Evolutionary conservation across 2,888 invertebrate genomes (phyloP), one percentile per base, ranked within the genome.

Genomic region (Sinodicranocentrus sp.): DNA sequence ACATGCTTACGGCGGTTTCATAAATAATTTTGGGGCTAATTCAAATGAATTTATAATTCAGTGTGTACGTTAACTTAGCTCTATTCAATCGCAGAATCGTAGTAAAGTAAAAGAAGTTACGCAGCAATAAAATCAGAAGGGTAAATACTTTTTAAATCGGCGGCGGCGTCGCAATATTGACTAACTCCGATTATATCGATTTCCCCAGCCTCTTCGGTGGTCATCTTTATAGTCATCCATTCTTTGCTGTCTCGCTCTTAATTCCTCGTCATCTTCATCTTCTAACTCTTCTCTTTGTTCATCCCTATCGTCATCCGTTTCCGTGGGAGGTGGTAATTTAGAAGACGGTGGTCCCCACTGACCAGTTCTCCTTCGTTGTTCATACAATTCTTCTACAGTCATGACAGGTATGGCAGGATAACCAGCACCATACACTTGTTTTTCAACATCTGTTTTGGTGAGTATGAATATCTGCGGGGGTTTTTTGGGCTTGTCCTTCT

Each of bases 321-420:
- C 78, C n/a, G 39, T 52, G 1, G 39, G 33, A 15, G 78, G 59
- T 10, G 83, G 82, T 52, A 78, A 82, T 0, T 77, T 70, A 2
- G 88, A 82, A 67, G 88, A 88, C n/a, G 89, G 87, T 61, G 89
- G 88, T 2, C 82, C 84, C 92, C 89, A 94, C 92, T 94, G 92
- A 89, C 96, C 96, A 54, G 95, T 95, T 76, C 92, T 91, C 0
- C 95, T 94, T 84, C 96, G 93, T 90, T 97, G 94, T 79, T 98
- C 95, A 90, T 97, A 98, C 92, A 98, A 98, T 91, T 99, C 98
- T 89, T 97, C 95, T 0, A 99, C 96, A 0, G 98, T 97, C 93
- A 97, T 93, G 0, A 96, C 94, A 1, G 99, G 98, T 75, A 98
- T 90, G 88, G 97, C 94, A 0, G 99, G 99, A 92, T 99, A 99